Conservation (phyloP, 2,797 vertebrate species). For the Acomys russatus region DNA sequence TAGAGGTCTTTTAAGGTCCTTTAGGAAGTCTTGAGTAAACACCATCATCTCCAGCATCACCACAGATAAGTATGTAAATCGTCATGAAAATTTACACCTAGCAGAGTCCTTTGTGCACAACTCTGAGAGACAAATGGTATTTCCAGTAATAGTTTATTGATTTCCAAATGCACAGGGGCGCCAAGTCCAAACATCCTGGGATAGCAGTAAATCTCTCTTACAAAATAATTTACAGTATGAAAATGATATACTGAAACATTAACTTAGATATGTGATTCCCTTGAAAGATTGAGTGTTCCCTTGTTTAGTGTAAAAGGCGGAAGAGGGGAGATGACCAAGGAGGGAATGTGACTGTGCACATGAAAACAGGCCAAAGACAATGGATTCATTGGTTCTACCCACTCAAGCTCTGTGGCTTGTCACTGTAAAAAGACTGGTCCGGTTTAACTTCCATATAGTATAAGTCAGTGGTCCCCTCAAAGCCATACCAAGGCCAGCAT, state of each 20-base stretch:
- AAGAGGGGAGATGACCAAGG: conserved; percentile 65
- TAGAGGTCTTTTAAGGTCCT: background rate
- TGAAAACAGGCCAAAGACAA: conserved; percentile 30
- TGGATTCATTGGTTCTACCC: background rate
- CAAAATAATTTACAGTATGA: conserved; percentile 85
- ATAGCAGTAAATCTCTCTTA: conserved; percentile 84
- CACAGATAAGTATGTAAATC: conserved; percentile 24
- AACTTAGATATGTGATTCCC: conserved; percentile 77
- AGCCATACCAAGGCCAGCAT: background rate
- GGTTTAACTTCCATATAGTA: background rate
- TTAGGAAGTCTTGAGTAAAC: background rate
- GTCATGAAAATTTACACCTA: conserved; percentile 80
- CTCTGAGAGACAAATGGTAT: conserved; percentile 80
- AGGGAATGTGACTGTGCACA: background rate
- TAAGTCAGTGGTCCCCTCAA: conserved; percentile 38
- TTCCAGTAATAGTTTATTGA: conserved; percentile 86
- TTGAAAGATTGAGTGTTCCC: conserved; percentile 73
- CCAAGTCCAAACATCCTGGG: conserved; percentile 81
- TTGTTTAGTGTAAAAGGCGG: conserved; percentile 68
- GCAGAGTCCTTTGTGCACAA: conserved; percentile 80
- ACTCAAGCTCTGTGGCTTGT: background rate
- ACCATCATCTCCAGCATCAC: background rate
- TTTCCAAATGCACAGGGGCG: conserved; percentile 85
- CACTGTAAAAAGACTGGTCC: conserved; percentile 13
- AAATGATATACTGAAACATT: conserved; percentile 82